Percentiles rank a stretch among this genome's conserved stretches.
Evolutionary conservation across 2,888 invertebrate species (phyloP).

Genomic region (Pseudeuparius sepicola): DNA sequence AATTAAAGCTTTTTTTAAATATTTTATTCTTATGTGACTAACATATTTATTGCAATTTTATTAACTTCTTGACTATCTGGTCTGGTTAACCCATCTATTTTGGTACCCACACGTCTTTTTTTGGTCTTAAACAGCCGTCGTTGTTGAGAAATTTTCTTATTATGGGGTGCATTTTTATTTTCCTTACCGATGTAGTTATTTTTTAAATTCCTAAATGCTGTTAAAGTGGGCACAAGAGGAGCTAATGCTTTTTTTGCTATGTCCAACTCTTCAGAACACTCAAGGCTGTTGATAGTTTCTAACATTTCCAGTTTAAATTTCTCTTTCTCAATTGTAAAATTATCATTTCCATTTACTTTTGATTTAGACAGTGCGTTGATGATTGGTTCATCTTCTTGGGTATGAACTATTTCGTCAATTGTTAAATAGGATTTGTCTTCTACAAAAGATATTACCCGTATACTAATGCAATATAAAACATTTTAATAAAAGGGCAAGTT

Average conservation of each 20-base stretch:
- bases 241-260: too few relatives aligned
- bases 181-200: too few relatives aligned
- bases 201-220: too few relatives aligned
- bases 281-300: too few relatives aligned
- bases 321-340: slow-evolving; percentile 1
- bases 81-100: background rate
- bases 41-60: slow-evolving; percentile 1
- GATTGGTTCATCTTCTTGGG: background rate
- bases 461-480: too few relatives aligned
- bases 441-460: slow-evolving; percentile 2
- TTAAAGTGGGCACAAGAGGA: too few relatives aligned
- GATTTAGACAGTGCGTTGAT: slow-evolving; percentile 3
- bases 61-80: slow-evolving; percentile 2
- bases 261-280: too few relatives aligned
- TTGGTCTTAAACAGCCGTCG: slow-evolving; percentile 1
- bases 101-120: slow-evolving; percentile 2
- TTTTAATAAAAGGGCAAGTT: too few relatives aligned
- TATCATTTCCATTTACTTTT: slow-evolving; percentile 1
- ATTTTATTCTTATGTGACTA: background rate
- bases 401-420: background rate
- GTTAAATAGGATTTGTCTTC: slow-evolving; percentile 2
- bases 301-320: too few relatives aligned
- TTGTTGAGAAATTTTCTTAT: background rate
- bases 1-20: slow-evolving; percentile 2
- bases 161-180: too few relatives aligned